These are phyloP conservation scores for Portunus trituberculatus DNA, from an alignment of 1,140 invertebrate species.

Conservation along the genomic window DNA sequence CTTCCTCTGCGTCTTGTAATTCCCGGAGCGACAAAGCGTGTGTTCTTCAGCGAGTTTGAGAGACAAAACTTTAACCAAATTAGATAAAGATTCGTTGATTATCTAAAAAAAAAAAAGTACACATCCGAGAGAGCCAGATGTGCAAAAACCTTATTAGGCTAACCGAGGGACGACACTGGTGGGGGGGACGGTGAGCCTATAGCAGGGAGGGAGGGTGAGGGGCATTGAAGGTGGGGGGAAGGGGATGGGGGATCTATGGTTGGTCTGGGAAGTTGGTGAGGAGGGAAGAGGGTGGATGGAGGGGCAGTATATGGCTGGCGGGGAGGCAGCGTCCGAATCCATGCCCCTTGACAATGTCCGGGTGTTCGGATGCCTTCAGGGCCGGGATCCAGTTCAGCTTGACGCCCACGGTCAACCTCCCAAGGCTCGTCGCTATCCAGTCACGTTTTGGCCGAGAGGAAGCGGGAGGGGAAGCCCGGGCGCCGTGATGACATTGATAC, in stretches of 20 bases:
- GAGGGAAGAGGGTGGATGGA: not conserved
- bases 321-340: slow-evolving; percentile 42
- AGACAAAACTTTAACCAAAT: not conserved
- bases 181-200: not conserved
- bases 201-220: not conserved
- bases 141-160: slow-evolving; percentile 28
- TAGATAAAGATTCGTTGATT: slow-evolving; percentile 44
- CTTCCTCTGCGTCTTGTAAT: not conserved
- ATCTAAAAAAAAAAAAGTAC: slow-evolving; percentile 27
- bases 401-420: not conserved
- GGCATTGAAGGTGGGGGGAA: not conserved
- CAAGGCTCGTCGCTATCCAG: slow-evolving; percentile 9
- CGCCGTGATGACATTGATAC: slow-evolving; percentile 20
- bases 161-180: not conserved
- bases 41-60: not conserved
- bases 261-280: not conserved
- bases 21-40: not conserved
- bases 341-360: not conserved
- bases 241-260: not conserved
- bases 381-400: slow-evolving; percentile 1
- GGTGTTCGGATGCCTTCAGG: slow-evolving; percentile 34
- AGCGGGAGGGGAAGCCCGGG: not conserved
- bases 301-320: not conserved
- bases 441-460: slow-evolving; percentile 11
- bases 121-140: not conserved